These are phyloP conservation scores for Varecia variegata DNA, from an alignment of 2,797 vertebrate genomes.

Conservation along the genomic window DNA sequence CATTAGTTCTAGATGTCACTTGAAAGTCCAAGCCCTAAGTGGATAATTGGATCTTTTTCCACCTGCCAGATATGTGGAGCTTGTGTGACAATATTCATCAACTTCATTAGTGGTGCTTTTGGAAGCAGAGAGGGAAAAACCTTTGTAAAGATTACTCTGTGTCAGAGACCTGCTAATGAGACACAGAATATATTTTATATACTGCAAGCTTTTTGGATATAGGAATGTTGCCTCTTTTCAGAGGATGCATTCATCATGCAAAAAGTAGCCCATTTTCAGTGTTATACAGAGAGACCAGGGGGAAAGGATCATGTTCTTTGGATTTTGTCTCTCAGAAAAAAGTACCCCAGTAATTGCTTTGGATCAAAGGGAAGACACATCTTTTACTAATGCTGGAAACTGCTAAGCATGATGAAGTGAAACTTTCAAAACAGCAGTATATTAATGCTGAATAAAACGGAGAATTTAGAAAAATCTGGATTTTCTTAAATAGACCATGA, in stretches of 20 bases:
- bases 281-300: neutral
- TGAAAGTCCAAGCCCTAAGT: neutral
- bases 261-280: neutral
- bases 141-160: neutral
- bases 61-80: neutral
- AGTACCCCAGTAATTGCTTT: slow-evolving; percentile 32
- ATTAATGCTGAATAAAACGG: slow-evolving; percentile 67
- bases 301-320: neutral
- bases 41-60: neutral
- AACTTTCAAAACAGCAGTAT: slow-evolving; percentile 65
- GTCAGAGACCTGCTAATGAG: neutral
- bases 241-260: neutral
- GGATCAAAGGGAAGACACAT: slow-evolving; percentile 51
- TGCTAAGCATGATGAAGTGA: neutral
- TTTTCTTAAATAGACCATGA: neutral
- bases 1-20: neutral
- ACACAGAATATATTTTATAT: neutral
- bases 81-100: neutral
- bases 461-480: slow-evolving; percentile 53
- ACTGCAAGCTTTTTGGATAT: neutral
- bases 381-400: slow-evolving; percentile 28
- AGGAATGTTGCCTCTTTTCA: neutral
- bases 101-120: neutral
- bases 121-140: neutral
- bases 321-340: neutral